These are phyloP conservation scores for Menidia menidia DNA, from an alignment of 2,797 vertebrate species.

Conservation along the genomic window DNA sequence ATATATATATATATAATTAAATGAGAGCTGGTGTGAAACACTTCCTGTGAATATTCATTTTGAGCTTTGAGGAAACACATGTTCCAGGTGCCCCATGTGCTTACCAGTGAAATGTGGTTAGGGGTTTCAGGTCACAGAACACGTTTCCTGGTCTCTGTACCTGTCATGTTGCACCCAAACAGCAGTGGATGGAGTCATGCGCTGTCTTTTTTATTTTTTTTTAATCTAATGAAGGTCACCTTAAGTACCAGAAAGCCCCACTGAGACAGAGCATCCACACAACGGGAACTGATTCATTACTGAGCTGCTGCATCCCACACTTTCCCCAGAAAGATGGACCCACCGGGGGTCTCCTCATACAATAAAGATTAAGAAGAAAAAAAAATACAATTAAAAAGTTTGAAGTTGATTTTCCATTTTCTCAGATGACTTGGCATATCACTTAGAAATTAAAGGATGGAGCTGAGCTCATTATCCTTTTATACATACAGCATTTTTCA, in stretches of 20 bases:
- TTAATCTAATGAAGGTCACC: constrained; percentile 65
- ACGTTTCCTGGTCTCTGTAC: not conserved
- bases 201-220: constrained; percentile 48
- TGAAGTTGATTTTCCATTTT: constrained; percentile 74
- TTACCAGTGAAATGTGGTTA: not conserved
- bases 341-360: constrained; percentile 38
- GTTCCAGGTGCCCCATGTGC: not conserved
- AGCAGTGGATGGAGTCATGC: constrained; percentile 38
- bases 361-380: constrained; percentile 57
- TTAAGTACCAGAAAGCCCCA: constrained; percentile 57
- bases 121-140: no score
- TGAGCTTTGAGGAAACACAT: not conserved
- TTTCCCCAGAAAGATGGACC: constrained; percentile 52
- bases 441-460: constrained; percentile 89
- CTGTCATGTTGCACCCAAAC: constrained; percentile 35
- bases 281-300: constrained; percentile 60
- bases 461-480: constrained; percentile 88
- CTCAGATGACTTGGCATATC: constrained; percentile 89
- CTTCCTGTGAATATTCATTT: not conserved
- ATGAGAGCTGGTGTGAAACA: not conserved
- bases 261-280: constrained; percentile 49
- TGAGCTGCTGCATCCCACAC: constrained; percentile 59
- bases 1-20: not conserved
- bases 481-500: constrained; percentile 87
- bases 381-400: constrained; percentile 72